Conservation (phyloP, 35 echinoderm and acorn worm species). For the Chiridota heheva region DNA sequence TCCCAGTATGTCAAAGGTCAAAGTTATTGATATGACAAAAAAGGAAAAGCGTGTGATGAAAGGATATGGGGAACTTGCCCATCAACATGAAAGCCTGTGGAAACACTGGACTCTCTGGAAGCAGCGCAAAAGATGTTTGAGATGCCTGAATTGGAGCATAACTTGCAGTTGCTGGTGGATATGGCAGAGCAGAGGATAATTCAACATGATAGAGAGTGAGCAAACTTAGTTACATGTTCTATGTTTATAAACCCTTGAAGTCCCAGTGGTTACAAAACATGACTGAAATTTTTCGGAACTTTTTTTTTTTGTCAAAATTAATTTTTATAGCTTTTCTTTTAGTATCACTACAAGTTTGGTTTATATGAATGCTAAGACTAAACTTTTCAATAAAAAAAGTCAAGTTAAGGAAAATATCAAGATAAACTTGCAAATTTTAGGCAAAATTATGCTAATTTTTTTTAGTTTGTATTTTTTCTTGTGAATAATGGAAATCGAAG, state of each 20-base stretch:
- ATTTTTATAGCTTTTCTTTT: background rate
- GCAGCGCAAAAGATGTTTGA: slow-evolving; percentile 69
- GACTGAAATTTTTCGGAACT: too few species aligned
- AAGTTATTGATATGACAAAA: slow-evolving; percentile 97
- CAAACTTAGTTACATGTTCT: background rate
- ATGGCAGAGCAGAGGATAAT: slow-evolving; percentile 92
- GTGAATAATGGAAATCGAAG: too few species aligned
- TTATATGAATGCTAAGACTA: too few species aligned
- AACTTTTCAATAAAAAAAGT: too few species aligned
- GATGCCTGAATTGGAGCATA: slow-evolving; percentile 93
- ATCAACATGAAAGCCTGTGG: slow-evolving; percentile 66
- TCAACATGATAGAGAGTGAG: slow-evolving; percentile 95
- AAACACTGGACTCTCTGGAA: slow-evolving; percentile 49
- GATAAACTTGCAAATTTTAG: too few species aligned
- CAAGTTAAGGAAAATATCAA: background rate
- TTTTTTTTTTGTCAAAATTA: too few species aligned
- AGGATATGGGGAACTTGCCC: slow-evolving; percentile 69
- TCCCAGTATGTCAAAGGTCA: slow-evolving; percentile 54
- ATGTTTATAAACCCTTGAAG: background rate
- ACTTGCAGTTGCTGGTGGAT: slow-evolving; percentile 86
- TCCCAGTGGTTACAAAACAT: too few species aligned
- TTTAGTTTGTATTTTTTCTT: too few species aligned
- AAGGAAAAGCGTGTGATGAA: slow-evolving; percentile 79
- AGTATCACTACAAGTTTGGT: too few species aligned
- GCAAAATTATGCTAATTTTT: too few species aligned